Percentiles rank a stretch among this genome's conserved stretches.
Conservation (phyloP, 1,140 invertebrate genomes). For the Neodiprion virginianus region DNA sequence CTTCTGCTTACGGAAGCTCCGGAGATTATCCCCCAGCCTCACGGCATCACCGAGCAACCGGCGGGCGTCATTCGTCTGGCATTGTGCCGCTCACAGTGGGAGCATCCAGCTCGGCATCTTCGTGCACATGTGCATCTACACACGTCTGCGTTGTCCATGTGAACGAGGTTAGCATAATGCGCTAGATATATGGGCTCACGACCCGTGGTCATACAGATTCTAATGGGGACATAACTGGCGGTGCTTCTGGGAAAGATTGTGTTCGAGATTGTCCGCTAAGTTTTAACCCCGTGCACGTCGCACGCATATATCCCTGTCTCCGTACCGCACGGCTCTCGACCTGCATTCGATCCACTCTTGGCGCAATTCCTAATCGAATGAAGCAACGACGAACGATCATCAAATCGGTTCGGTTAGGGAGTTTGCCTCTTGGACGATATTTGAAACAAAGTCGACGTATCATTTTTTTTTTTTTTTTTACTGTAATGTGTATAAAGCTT, state of each 20-base stretch:
- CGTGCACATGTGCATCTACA: conserved; percentile 17
- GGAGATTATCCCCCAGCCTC: neutral
- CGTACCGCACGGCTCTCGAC: too few relatives aligned
- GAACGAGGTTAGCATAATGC: conserved; percentile 31
- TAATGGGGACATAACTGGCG: conserved; percentile 41
- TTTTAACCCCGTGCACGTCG: neutral
- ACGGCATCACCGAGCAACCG: neutral
- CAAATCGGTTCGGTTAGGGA: too few relatives aligned
- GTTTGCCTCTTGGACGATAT: too few relatives aligned
- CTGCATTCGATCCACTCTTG: too few relatives aligned
- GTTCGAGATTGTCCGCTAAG: conserved; percentile 33
- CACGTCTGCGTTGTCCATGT: conserved; percentile 35
- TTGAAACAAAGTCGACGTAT: too few relatives aligned
- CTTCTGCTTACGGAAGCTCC: conserved; percentile 38
- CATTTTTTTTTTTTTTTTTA: too few relatives aligned
- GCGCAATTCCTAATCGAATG: too few relatives aligned
- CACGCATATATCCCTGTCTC: neutral
- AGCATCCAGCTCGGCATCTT: conserved; percentile 30
- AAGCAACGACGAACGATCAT: too few relatives aligned
- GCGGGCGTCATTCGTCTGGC: conserved; percentile 29
- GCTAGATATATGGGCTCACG: conserved; percentile 52
- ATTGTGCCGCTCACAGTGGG: conserved; percentile 42
- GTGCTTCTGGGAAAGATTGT: conserved; percentile 39
- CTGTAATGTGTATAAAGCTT: too few relatives aligned
- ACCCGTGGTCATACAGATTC: conserved; percentile 45